Percentiles rank a stretch among this genome's conserved stretches.
Evolutionary conservation across 2,113 vertebrate species (phyloP).

Genomic region (Salvator merianae): DNA sequence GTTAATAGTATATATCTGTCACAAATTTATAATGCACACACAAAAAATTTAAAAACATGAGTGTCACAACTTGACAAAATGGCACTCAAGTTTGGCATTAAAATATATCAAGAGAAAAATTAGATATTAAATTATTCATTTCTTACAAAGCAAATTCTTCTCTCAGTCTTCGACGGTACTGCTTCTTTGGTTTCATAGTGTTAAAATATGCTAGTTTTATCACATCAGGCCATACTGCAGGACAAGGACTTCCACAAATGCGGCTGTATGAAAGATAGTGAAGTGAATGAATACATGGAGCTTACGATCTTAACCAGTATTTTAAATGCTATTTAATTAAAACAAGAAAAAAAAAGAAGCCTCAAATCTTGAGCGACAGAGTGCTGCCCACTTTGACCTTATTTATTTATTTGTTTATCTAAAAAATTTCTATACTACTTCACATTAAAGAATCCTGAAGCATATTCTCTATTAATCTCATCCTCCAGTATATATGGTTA

Average conservation of each 20-base stretch:
- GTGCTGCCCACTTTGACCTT: no score
- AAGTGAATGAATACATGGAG: constrained; percentile 30
- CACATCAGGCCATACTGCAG: constrained; percentile 97
- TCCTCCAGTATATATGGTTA: no score
- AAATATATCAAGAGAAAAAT: not conserved
- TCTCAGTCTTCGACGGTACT: constrained; percentile 92
- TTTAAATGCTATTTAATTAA: no score
- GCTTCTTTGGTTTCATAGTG: constrained; percentile 99
- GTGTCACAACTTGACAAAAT: constrained; percentile 28
- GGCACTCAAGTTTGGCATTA: not conserved
- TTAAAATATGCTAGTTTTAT: constrained; percentile 99
- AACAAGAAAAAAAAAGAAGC: no score
- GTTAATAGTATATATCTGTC: not conserved
- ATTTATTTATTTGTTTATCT: no score
- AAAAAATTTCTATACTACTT: no score
- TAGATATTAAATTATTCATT: not conserved
- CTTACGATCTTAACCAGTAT: not conserved
- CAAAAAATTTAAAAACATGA: constrained; percentile 23
- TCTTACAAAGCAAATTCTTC: constrained; percentile 98
- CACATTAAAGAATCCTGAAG: not conserved
- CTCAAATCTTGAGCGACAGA: no score
- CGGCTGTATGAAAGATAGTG: constrained; percentile 78
- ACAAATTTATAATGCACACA: not conserved
- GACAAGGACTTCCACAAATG: constrained; percentile 96
- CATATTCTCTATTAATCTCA: not conserved